phyloP scores from a whole-genome alignment of 2,113 vertebrate species.

The Cynoglossus semilaevis region DNA sequence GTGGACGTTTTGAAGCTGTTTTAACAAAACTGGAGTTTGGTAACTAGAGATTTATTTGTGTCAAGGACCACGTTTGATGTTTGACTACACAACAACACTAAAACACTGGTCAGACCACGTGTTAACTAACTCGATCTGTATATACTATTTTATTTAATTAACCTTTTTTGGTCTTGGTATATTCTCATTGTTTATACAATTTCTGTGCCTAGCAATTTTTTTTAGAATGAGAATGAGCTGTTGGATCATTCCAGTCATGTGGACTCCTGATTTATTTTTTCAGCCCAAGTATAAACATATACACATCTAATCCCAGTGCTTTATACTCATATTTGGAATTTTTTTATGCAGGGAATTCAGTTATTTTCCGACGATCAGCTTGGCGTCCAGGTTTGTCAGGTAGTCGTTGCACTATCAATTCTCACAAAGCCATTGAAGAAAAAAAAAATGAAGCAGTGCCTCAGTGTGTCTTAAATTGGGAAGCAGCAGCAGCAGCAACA shows the following conservation, averaged over 20 bases:
- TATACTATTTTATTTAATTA: constrained; percentile 63
- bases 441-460: constrained; percentile 51
- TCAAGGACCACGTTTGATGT: constrained; percentile 39
- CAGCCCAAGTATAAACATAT: constrained; percentile 42
- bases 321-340: constrained; percentile 26
- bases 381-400: constrained; percentile 36
- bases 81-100: constrained; percentile 62
- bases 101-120: constrained; percentile 50
- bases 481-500: constrained; percentile 39
- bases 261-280: constrained; percentile 42
- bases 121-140: constrained; percentile 55
- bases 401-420: constrained; percentile 62
- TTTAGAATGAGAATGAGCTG: constrained; percentile 23
- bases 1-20: constrained; percentile 3
- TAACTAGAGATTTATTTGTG: constrained; percentile 39
- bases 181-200: constrained; percentile 49
- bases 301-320: constrained; percentile 29
- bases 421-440: constrained; percentile 64
- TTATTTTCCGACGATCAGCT: constrained; percentile 32
- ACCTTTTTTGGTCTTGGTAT: constrained; percentile 38
- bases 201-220: constrained; percentile 46
- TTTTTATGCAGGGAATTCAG: constrained; percentile 33
- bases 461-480: constrained; percentile 30
- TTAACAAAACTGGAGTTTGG: constrained; percentile 7
- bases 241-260: constrained; percentile 61